These are phyloP conservation scores for Xestoiulus laeticollis DNA, from an alignment of 2,888 invertebrate genomes.

Conservation along the genomic window DNA sequence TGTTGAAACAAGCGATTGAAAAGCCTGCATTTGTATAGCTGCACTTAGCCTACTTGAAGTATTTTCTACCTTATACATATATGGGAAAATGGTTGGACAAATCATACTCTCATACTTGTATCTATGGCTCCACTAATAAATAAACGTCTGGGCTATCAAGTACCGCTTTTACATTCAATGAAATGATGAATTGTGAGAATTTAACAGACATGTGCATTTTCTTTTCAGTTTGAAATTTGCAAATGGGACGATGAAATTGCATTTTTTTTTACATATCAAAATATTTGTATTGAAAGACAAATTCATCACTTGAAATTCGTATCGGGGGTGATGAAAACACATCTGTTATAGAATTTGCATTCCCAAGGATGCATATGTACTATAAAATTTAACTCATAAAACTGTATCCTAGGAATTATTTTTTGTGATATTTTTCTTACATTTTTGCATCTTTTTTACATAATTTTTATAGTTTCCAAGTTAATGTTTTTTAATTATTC, in stretches of 20 bases:
- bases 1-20: slow-evolving; percentile 23
- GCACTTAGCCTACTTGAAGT: neutral
- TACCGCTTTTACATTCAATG: neutral
- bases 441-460: no score
- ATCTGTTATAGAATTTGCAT: no score
- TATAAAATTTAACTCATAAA: no score
- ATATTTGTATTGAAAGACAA: slow-evolving; percentile 16
- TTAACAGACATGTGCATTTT: neutral
- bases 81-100: neutral
- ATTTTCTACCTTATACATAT: neutral
- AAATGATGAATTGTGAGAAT: slow-evolving; percentile 41
- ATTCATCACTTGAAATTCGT: neutral
- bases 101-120: neutral
- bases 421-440: no score
- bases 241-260: slow-evolving; percentile 28
- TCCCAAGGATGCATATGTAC: no score
- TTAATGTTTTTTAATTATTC: no score
- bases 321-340: neutral
- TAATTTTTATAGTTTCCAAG: no score
- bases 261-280: neutral
- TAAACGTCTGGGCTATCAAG: neutral
- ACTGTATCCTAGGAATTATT: no score
- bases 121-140: slow-evolving; percentile 9
- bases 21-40: neutral
- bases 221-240: neutral